phyloP scores from a whole-genome alignment of 2,888 invertebrate species.

The Melinopterus prodromus region DNA sequence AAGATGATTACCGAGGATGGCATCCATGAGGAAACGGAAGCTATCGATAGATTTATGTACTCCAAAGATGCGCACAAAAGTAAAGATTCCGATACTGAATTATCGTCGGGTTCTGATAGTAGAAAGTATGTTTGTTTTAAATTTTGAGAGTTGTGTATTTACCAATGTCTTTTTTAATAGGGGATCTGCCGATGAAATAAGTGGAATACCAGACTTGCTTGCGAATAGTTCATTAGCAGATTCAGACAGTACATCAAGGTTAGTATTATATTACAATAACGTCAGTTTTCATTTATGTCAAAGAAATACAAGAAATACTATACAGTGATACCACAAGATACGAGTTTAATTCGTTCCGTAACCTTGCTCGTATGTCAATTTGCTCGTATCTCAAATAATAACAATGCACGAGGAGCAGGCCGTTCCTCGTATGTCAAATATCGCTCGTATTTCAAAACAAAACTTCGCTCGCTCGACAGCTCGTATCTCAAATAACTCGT shows the following conservation, averaged over 20 bases:
- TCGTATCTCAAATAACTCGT: too few relatives aligned
- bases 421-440: too few relatives aligned
- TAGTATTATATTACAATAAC: neutral
- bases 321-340: too few relatives aligned
- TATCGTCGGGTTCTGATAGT: conserved; percentile 15
- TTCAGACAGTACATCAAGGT: neutral
- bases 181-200: neutral
- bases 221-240: neutral
- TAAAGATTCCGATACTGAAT: conserved; percentile 57
- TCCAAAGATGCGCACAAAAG: conserved; percentile 77
- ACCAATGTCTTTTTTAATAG: neutral
- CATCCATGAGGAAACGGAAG: conserved; percentile 83
- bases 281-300: too few relatives aligned
- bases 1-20: conserved; percentile 84
- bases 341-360: too few relatives aligned
- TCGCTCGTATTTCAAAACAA: too few relatives aligned
- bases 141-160: neutral
- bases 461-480: too few relatives aligned
- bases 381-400: too few relatives aligned
- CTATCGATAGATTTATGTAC: conserved; percentile 79
- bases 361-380: too few relatives aligned
- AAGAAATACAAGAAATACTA: neutral
- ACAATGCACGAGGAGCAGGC: too few relatives aligned
- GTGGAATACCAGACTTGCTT: neutral
- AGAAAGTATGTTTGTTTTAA: neutral